Percentiles rank a stretch among this genome's conserved stretches.
phyloP scores from a whole-genome alignment of 35 echinoderm and acorn worm genomes.

The Stichopus chloronotus region DNA sequence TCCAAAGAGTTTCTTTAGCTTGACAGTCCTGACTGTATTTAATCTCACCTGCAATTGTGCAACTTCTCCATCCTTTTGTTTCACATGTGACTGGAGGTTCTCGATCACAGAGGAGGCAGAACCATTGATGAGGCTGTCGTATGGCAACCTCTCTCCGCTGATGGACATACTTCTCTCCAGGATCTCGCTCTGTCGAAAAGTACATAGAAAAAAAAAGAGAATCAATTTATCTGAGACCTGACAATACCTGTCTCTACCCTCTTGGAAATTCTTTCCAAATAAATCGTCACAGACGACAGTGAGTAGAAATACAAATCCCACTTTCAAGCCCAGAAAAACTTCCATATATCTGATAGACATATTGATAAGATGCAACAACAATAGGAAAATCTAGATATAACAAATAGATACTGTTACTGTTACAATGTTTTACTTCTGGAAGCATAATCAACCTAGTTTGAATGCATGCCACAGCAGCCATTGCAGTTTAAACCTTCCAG shows the following conservation, averaged over 20 bases:
- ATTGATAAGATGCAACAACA: too few species aligned
- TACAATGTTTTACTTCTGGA: too few species aligned
- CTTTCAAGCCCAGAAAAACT: too few species aligned
- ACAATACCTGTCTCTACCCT: not conserved
- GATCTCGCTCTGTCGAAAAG: constrained; percentile 61
- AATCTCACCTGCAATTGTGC: constrained; percentile 83
- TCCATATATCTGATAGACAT: too few species aligned
- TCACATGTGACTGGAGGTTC: constrained; percentile 90
- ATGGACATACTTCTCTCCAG: constrained; percentile 91
- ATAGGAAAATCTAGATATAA: too few species aligned
- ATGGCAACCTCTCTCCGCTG: constrained; percentile 64
- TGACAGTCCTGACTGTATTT: not conserved
- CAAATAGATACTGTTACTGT: too few species aligned
- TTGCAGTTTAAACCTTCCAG: too few species aligned
- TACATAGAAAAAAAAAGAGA: not conserved
- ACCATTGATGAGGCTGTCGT: constrained; percentile 84
- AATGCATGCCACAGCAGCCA: too few species aligned
- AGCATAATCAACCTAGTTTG: too few species aligned
- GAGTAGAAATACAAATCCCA: not conserved
- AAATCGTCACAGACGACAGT: not conserved
- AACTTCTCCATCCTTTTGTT: constrained; percentile 95
- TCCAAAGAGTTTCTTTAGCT: too few species aligned
- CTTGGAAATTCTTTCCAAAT: not conserved
- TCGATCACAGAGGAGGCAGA: constrained; percentile 92
- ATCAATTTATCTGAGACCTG: not conserved